These are phyloP conservation scores for Megalops cyprinoides DNA, from an alignment of 2,797 vertebrate genomes.

Conservation along the genomic window DNA sequence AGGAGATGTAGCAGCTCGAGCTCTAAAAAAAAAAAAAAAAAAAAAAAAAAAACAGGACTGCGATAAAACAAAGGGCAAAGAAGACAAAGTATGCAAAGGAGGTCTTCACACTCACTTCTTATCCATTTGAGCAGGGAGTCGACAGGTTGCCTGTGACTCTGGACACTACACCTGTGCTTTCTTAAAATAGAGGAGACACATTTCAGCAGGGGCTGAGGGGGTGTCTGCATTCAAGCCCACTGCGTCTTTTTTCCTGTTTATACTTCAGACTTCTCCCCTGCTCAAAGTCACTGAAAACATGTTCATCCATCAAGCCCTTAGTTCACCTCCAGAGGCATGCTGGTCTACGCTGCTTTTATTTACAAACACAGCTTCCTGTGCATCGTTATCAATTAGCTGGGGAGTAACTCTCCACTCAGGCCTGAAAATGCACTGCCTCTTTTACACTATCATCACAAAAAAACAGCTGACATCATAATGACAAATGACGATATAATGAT, in stretches of 20 bases:
- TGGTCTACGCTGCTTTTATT: not conserved
- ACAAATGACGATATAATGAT: slow-evolving; percentile 6
- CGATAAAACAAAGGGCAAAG: not conserved
- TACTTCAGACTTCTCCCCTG: not conserved
- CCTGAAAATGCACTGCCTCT: not conserved
- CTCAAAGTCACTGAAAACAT: not conserved
- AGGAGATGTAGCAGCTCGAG: not conserved
- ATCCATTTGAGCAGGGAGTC: not conserved
- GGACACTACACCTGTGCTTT: not conserved
- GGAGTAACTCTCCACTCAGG: not conserved
- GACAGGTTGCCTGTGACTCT: not conserved
- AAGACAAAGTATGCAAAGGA: not conserved
- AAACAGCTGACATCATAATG: not conserved
- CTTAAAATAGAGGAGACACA: not conserved
- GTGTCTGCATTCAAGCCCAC: not conserved
- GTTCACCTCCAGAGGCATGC: not conserved
- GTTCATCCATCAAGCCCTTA: slow-evolving; percentile 2
- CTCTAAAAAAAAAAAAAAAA: not conserved
- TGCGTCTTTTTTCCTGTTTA: not conserved
- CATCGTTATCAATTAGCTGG: not conserved
- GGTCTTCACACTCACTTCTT: not conserved
- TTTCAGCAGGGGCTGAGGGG: not conserved
- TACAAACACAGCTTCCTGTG: not conserved
- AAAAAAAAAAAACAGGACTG: not conserved
- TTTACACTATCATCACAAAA: not conserved